Base-by-base conservation (phyloP, 1,140 invertebrate genomes). In the Idris sp. region DNA sequence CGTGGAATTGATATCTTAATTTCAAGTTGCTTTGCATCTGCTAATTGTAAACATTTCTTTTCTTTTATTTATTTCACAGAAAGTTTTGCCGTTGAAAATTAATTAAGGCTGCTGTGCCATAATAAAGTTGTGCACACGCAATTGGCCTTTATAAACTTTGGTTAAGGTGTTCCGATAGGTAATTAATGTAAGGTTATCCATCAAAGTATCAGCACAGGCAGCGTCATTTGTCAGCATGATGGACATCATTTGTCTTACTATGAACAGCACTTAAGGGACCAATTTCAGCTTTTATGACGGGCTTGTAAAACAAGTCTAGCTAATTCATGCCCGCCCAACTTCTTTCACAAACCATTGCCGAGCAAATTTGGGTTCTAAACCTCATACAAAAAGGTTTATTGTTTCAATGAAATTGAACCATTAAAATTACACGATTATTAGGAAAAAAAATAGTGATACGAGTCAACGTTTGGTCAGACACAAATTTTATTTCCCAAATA, bases 161-260 rank as follows among this genome's bases (percentile, higher is more conserved):
- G 14, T 22, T 9, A n/a, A 43, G 38, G 25, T 58, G 16, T 48
- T 15, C 26, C 49, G 22, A 68, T 68, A 64, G 9, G 64, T 58
- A 58, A 74, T 74, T 74, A 74, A 65, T 61, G 40, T 53, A 67
- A 59, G 13, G 46, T 59, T 74, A 74, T 74, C 51, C 40, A 68
- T 74, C 64, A 68, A 62, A 33, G 30, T 68, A 68, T 74, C 58
- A 64, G 51, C 54, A 51, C 36, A 48, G 43, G 10, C 16, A 43
- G 26, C 49, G 48, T 26, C 43, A 74, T 74, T 74, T 74, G 72
- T 74, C 72, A 68, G 14, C 38, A 14, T 68, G 64, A 68, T 68
- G 49, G 49, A 68, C 64, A 58, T 58, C 64, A 68, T 74, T 74
- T 74, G 58, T 74, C 72, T 74, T 51, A 38, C 51, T 48, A 61